phyloP scores from a whole-genome alignment of 2,888 invertebrate genomes.

The Salpingus planirostris region DNA sequence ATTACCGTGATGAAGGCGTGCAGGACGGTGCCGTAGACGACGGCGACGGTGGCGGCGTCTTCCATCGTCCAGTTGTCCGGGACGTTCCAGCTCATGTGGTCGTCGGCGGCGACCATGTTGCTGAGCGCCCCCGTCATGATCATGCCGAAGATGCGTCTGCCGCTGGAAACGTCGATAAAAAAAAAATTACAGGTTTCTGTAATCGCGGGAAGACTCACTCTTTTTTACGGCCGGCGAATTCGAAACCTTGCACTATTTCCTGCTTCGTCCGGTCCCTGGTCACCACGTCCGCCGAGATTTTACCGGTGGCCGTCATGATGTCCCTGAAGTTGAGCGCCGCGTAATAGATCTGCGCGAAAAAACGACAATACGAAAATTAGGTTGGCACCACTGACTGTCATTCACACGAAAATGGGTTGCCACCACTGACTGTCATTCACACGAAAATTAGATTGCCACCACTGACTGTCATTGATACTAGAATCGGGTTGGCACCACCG shows the following conservation, averaged over 20 bases:
- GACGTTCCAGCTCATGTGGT: slow-evolving; percentile 42
- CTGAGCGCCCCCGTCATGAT: slow-evolving; percentile 46
- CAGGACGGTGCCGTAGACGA: slow-evolving; percentile 47
- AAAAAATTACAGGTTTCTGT: no score
- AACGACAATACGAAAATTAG: no score
- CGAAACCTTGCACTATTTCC: slow-evolving; percentile 60
- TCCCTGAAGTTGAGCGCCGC: slow-evolving; percentile 88
- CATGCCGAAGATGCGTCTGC: slow-evolving; percentile 41
- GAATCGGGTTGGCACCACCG: no score
- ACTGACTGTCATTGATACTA: no score
- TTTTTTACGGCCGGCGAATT: slow-evolving; percentile 49
- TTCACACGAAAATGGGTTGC: no score
- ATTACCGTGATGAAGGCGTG: slow-evolving; percentile 26
- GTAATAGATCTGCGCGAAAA: slow-evolving; percentile 52
- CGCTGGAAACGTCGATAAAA: slow-evolving; percentile 16
- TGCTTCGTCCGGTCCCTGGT: slow-evolving; percentile 56
- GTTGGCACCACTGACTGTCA: no score
- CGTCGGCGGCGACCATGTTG: slow-evolving; percentile 44
- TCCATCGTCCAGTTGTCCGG: slow-evolving; percentile 47
- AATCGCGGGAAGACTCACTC: background rate
- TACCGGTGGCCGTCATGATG: slow-evolving; percentile 88
- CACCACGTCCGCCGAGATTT: slow-evolving; percentile 73
- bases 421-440: no score
- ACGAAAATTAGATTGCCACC: no score
- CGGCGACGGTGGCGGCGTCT: slow-evolving; percentile 53